A percentile compares a stretch with the other conserved stretches of the same genome.
Conservation (phyloP, 2,888 invertebrate species). For the Polydrusus pterygomalis region DNA sequence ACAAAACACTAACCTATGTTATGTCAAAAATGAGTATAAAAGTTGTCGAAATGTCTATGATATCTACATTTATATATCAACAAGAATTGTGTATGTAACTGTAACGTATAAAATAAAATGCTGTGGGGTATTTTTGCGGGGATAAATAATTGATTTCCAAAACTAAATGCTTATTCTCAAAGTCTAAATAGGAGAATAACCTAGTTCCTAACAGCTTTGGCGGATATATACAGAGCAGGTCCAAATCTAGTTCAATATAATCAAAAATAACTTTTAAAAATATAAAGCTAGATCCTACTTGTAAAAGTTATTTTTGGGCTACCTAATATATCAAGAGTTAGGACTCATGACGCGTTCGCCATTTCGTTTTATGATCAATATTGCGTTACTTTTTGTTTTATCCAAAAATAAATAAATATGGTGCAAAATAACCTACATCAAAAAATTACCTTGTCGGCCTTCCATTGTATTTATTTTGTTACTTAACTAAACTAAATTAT, state of each 20-base stretch:
- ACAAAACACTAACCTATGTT: no score
- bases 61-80: no score
- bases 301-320: constrained; percentile 44
- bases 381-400: no score
- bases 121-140: constrained; percentile 35
- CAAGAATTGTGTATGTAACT: constrained; percentile 2
- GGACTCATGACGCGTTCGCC: no score
- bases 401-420: no score
- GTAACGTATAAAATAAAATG: not conserved
- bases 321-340: not conserved
- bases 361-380: no score
- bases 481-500: no score
- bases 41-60: not conserved
- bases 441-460: no score
- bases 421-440: no score
- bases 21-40: not conserved
- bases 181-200: constrained; percentile 47
- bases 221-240: constrained; percentile 51
- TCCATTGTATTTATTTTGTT: no score
- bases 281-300: not conserved
- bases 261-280: constrained; percentile 46
- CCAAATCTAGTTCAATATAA: constrained; percentile 24
- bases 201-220: constrained; percentile 39
- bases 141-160: constrained; percentile 15
- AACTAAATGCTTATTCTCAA: constrained; percentile 48